Percentiles rank a stretch among this genome's conserved stretches.
These are phyloP conservation scores for Athripsodes cinereus DNA, from an alignment of 2,888 invertebrate genomes.

Conservation along the genomic window DNA sequence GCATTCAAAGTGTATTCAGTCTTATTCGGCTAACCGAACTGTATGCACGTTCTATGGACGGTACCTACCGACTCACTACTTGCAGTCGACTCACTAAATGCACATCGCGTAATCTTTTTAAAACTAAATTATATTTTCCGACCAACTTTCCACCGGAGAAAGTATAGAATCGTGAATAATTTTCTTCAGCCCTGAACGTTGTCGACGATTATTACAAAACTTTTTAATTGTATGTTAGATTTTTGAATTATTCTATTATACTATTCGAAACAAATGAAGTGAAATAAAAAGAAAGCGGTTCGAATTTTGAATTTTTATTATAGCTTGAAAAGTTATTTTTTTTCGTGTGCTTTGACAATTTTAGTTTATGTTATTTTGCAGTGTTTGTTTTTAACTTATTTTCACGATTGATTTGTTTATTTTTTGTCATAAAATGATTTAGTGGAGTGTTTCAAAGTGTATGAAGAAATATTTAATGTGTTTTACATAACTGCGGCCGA, in stretches of 20 bases:
- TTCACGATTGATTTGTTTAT: not conserved
- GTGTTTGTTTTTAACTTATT: not conserved
- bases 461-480: not conserved
- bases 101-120: conserved; percentile 13
- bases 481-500: not conserved
- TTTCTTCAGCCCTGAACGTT: not conserved
- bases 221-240: not conserved
- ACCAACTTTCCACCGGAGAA: no score
- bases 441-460: no score
- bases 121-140: no score
- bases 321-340: no score
- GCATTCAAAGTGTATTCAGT: conserved; percentile 9
- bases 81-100: conserved; percentile 1
- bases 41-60: conserved; percentile 7
- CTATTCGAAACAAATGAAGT: not conserved
- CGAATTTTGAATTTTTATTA: not conserved
- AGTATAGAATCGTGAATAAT: no score
- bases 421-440: not conserved
- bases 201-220: not conserved
- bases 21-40: conserved; percentile 13
- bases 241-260: not conserved
- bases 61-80: not conserved
- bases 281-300: not conserved
- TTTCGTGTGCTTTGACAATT: not conserved
- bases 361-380: not conserved